Evolutionary conservation across 1,140 invertebrate species (phyloP).

Genomic region (Nymphalis io): DNA sequence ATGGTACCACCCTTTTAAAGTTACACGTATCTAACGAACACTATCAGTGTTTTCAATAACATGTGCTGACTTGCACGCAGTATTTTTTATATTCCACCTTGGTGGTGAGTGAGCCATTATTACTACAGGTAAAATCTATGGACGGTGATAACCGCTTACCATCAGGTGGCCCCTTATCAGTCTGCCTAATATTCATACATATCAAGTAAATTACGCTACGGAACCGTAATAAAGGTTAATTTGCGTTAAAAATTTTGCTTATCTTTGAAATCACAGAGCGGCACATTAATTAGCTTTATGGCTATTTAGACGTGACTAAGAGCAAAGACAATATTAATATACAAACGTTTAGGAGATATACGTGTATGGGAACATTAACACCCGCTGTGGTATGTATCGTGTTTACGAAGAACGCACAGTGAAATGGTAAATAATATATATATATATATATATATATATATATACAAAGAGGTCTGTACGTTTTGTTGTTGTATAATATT

Average conservation of each 20-base stretch:
- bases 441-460: too few relatives aligned
- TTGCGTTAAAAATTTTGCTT: not conserved
- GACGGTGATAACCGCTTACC: too few relatives aligned
- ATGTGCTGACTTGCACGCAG: too few relatives aligned
- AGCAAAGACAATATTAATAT: constrained; percentile 27
- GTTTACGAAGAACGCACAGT: constrained; percentile 32
- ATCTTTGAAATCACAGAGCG: not conserved
- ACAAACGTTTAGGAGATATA: constrained; percentile 34
- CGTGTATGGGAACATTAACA: constrained; percentile 51
- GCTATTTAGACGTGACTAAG: constrained; percentile 25
- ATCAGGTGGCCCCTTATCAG: too few relatives aligned
- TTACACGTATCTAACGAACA: too few relatives aligned
- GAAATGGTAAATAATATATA: not conserved
- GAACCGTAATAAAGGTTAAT: not conserved
- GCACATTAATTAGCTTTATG: constrained; percentile 20
- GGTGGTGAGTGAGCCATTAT: too few relatives aligned
- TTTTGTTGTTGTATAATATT: too few relatives aligned
- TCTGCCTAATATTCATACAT: not conserved
- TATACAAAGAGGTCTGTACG: too few relatives aligned
- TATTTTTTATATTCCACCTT: too few relatives aligned
- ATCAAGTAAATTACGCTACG: not conserved
- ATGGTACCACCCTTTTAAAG: too few relatives aligned
- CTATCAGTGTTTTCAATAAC: too few relatives aligned
- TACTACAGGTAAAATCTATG: too few relatives aligned
- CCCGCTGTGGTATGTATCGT: constrained; percentile 52